phyloP scores from a whole-genome alignment of 2,113 vertebrate genomes.

The Microtus ochrogaster region DNA sequence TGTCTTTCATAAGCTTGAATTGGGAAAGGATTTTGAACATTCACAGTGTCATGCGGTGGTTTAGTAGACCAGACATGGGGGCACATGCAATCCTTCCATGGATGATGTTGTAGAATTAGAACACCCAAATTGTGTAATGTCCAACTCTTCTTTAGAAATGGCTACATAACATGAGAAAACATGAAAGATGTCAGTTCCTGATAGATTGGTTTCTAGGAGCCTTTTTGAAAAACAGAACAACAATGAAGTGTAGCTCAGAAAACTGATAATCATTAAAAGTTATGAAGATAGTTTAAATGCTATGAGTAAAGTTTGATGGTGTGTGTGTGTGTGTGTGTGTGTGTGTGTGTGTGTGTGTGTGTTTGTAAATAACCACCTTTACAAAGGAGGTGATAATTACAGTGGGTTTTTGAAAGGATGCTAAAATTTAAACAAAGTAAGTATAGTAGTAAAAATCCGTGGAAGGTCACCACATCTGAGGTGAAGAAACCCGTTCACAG shows the following conservation, averaged over 20 bases:
- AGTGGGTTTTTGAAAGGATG: constrained; percentile 2
- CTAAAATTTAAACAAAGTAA: neutral
- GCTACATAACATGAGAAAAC: neutral
- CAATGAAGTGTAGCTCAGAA: neutral
- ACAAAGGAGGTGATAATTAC: neutral
- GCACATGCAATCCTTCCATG: neutral
- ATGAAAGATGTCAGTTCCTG: no score
- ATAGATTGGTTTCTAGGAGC: neutral
- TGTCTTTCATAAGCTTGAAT: neutral
- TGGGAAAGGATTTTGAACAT: neutral
- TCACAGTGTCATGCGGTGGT: neutral
- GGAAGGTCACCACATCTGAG: neutral
- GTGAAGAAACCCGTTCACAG: neutral
- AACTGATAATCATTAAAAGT: neutral
- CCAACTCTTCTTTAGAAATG: neutral
- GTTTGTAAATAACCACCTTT: neutral
- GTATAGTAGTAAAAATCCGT: neutral
- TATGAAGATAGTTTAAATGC: neutral
- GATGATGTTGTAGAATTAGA: neutral
- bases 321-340: no score
- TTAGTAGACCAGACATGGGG: no score
- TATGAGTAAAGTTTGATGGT: neutral
- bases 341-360: neutral
- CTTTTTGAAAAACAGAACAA: neutral
- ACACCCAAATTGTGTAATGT: neutral